Percentiles rank a stretch among this genome's conserved stretches.
These are phyloP conservation scores for Bostrychus sinensis DNA, from an alignment of 2,113 vertebrate species.

Conservation along the genomic window DNA sequence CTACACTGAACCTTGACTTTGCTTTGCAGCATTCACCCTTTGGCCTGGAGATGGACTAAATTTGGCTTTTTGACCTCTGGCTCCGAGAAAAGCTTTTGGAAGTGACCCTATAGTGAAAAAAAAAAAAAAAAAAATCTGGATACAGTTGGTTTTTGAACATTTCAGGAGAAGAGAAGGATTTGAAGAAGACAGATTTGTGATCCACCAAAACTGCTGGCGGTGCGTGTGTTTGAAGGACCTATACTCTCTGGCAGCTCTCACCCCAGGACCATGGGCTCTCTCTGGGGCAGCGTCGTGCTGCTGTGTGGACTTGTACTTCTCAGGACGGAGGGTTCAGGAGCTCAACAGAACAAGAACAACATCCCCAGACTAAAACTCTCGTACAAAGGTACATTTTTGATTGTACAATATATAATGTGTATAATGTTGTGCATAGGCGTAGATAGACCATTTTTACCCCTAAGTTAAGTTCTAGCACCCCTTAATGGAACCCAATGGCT, in stretches of 20 bases:
- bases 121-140: conserved; percentile 61
- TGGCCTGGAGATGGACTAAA: conserved; percentile 56
- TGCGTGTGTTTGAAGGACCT: conserved; percentile 41
- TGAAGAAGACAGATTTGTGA: conserved; percentile 8
- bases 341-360: conserved; percentile 87
- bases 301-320: conserved; percentile 84
- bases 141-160: conserved; percentile 46
- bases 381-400: conserved; percentile 89
- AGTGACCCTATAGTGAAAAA: conserved; percentile 70
- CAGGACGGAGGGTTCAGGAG: conserved; percentile 73
- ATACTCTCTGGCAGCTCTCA: conserved; percentile 37
- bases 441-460: no score
- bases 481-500: no score
- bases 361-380: conserved; percentile 93
- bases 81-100: conserved; percentile 63
- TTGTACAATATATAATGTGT: background rate
- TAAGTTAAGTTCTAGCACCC: no score
- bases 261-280: conserved; percentile 86
- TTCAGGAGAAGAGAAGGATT: conserved; percentile 37
- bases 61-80: conserved; percentile 62
- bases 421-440: no score
- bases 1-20: conserved; percentile 82
- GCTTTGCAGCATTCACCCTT: conserved; percentile 72
- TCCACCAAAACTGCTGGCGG: conserved; percentile 34
- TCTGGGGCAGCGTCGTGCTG: conserved; percentile 83